These are phyloP conservation scores for Trichacis sp. DNA, from an alignment of 2,888 invertebrate genomes.

Conservation along the genomic window DNA sequence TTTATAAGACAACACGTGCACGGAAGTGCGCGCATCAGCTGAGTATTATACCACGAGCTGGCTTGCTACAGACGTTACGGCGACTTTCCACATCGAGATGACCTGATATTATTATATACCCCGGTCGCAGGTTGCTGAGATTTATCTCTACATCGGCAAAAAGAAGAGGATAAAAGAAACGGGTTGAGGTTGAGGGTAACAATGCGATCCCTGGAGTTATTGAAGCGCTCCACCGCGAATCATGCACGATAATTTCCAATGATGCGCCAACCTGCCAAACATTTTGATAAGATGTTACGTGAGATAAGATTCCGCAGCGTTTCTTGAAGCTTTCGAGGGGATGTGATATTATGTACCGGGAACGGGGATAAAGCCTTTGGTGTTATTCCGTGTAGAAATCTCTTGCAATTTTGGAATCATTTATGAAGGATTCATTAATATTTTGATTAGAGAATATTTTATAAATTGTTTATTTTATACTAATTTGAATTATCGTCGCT, in stretches of 20 bases:
- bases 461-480: too few relatives aligned
- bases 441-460: too few relatives aligned
- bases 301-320: not conserved
- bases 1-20: slow-evolving; percentile 33
- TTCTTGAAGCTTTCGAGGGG: too few relatives aligned
- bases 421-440: too few relatives aligned
- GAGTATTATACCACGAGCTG: slow-evolving; percentile 21
- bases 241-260: not conserved
- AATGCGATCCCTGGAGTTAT: not conserved
- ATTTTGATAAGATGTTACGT: not conserved
- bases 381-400: not conserved
- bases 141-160: not conserved
- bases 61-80: slow-evolving; percentile 10
- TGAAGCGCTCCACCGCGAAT: not conserved
- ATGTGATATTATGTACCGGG: not conserved
- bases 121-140: not conserved
- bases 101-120: slow-evolving; percentile 13
- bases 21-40: slow-evolving; percentile 31
- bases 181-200: not conserved
- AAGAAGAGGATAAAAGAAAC: not conserved
- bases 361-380: not conserved
- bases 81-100: slow-evolving; percentile 3
- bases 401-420: too few relatives aligned
- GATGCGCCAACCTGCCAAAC: not conserved
- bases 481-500: too few relatives aligned